Conservation (phyloP, 2,113 vertebrate species). For the Carassius gibelio region DNA sequence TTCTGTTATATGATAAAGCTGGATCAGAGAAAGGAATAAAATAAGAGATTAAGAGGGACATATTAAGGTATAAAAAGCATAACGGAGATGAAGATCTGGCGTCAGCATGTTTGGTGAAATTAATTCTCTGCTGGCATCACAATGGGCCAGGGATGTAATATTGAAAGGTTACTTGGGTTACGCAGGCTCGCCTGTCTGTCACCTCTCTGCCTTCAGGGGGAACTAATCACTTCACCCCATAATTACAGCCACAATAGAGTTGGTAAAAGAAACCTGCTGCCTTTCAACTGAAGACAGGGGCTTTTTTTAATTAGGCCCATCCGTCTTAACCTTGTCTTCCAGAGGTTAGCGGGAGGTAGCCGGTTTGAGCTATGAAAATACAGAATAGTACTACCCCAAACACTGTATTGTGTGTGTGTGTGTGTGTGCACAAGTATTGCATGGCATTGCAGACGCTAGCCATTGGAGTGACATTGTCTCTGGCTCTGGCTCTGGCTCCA, state of each 20-base stretch:
- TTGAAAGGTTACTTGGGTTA: slow-evolving; percentile 82
- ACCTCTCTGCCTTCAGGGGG: slow-evolving; percentile 78
- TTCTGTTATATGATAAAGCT: slow-evolving; percentile 34
- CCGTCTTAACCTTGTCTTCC: no score
- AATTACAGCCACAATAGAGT: no score
- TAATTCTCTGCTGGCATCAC: slow-evolving; percentile 70
- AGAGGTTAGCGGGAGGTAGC: no score
- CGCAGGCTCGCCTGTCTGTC: slow-evolving; percentile 78
- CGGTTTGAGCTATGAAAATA: no score
- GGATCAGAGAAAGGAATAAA: slow-evolving; percentile 35
- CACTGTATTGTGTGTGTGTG: no score
- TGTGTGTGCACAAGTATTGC: neutral
- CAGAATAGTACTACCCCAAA: no score
- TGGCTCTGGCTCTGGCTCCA: slow-evolving; percentile 75
- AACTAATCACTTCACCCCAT: no score
- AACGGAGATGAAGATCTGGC: slow-evolving; percentile 53
- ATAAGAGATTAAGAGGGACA: slow-evolving; percentile 18
- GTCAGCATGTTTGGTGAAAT: slow-evolving; percentile 68
- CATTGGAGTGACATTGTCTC: slow-evolving; percentile 66
- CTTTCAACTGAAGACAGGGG: no score
- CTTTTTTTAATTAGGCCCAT: no score
- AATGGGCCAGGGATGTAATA: slow-evolving; percentile 77
- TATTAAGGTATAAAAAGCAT: neutral
- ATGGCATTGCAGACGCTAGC: slow-evolving; percentile 66
- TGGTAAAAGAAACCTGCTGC: no score